Evolutionary conservation across 2,888 invertebrate species (phyloP).

Genomic region (Oxytorus armatus): DNA sequence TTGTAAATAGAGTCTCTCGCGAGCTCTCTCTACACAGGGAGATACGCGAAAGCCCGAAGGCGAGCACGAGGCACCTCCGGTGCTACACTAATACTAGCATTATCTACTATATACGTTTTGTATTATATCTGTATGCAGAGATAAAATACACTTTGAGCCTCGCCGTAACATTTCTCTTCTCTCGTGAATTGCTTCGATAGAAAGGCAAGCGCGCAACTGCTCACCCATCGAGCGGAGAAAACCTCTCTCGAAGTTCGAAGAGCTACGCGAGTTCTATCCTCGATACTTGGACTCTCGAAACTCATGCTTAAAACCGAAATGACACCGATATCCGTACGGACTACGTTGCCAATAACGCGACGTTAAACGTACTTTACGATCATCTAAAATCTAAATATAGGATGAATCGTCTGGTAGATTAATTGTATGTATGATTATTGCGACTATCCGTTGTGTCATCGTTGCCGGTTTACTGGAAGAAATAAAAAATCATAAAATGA

Average conservation of each 20-base stretch:
- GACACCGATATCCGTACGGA: constrained; percentile 52
- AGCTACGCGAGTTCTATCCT: constrained; percentile 53
- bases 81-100: constrained; percentile 20
- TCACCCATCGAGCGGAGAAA: no score
- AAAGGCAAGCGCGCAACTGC: constrained; percentile 70
- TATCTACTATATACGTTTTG: constrained; percentile 1
- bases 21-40: constrained; percentile 12
- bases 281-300: constrained; percentile 57
- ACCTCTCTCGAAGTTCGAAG: constrained; percentile 73
- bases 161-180: constrained; percentile 66
- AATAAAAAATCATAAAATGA: no score
- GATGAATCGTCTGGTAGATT: no score
- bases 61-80: constrained; percentile 54
- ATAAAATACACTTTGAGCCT: constrained; percentile 52
- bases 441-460: constrained; percentile 1
- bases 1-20: constrained; percentile 9
- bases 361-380: constrained; percentile 26
- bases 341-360: no score
- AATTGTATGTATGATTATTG: constrained; percentile 1
- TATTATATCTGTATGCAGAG: neutral
- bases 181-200: constrained; percentile 71
- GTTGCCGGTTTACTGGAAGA: no score
- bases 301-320: no score
- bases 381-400: constrained; percentile 2
- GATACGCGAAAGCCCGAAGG: constrained; percentile 45